Conservation (phyloP, 1,140 invertebrate genomes). For the Tetraneura akinire region DNA sequence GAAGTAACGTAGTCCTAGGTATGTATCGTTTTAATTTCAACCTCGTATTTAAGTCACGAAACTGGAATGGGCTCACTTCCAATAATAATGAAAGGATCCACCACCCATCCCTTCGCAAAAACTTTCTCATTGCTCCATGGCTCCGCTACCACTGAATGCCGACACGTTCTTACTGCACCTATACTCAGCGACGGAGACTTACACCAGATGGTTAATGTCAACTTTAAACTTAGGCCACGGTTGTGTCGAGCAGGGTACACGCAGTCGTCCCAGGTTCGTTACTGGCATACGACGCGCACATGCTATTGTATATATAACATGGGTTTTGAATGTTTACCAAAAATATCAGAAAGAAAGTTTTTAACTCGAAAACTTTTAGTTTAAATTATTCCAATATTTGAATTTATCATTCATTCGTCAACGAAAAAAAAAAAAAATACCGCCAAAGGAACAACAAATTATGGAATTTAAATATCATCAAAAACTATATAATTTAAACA, state of each 20-base stretch:
- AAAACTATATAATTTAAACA: too few species aligned
- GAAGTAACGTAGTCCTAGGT: neutral
- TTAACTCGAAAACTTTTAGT: neutral
- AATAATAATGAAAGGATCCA: slow-evolving; percentile 29
- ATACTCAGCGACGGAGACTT: neutral
- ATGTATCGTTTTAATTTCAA: slow-evolving; percentile 25
- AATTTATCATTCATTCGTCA: neutral
- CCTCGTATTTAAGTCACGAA: slow-evolving; percentile 41
- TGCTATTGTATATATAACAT: too few species aligned
- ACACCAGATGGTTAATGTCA: neutral
- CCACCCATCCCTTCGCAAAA: neutral
- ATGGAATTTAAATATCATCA: too few species aligned
- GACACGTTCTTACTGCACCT: neutral
- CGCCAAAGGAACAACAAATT: neutral
- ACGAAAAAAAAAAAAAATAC: neutral
- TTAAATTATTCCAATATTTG: neutral
- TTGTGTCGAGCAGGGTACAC: neutral
- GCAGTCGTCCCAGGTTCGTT: neutral
- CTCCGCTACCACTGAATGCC: neutral
- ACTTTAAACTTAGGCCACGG: slow-evolving; percentile 10
- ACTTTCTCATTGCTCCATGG: too few species aligned
- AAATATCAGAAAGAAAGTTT: neutral
- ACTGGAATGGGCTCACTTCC: neutral
- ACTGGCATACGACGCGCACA: too few species aligned
- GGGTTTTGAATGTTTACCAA: too few species aligned